Conservation (phyloP, 1,140 invertebrate genomes). For the Drosophila trapezifrons region DNA sequence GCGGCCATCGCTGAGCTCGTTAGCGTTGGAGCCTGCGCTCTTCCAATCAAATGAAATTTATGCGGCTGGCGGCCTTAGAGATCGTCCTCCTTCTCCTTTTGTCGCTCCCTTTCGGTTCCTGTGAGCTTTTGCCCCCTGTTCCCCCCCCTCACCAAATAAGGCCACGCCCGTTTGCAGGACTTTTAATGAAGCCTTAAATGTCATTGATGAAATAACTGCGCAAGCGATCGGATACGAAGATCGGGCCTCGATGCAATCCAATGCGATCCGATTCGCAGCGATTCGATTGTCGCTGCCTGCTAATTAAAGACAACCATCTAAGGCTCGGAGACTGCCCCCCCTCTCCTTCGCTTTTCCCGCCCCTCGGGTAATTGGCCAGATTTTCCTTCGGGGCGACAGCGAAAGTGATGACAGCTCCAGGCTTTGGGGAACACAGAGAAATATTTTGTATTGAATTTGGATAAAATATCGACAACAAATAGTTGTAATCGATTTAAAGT, state of each 20-base stretch:
- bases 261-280: constrained; percentile 19
- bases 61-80: constrained; percentile 69
- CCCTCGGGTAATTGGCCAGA: constrained; percentile 65
- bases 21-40: constrained; percentile 29
- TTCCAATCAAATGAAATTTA: constrained; percentile 77
- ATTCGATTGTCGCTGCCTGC: constrained; percentile 49
- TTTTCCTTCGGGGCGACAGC: constrained; percentile 53
- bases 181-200: constrained; percentile 83
- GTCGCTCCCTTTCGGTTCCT: constrained; percentile 33
- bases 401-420: constrained; percentile 66
- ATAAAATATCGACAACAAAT: too few species aligned
- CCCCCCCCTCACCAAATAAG: constrained; percentile 57
- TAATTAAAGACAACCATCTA: constrained; percentile 77
- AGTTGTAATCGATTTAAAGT: too few species aligned
- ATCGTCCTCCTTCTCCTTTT: constrained; percentile 24
- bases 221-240: constrained; percentile 24
- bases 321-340: constrained; percentile 31
- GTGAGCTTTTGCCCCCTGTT: neutral
- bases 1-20: constrained; percentile 62
- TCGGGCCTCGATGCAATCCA: constrained; percentile 9
- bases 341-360: neutral
- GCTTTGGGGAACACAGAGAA: neutral
- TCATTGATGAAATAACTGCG: constrained; percentile 80
- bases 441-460: too few species aligned
- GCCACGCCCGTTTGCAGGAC: constrained; percentile 74